phyloP scores from a whole-genome alignment of 2,113 vertebrate species.

The Lophochroa leadbeateri region DNA sequence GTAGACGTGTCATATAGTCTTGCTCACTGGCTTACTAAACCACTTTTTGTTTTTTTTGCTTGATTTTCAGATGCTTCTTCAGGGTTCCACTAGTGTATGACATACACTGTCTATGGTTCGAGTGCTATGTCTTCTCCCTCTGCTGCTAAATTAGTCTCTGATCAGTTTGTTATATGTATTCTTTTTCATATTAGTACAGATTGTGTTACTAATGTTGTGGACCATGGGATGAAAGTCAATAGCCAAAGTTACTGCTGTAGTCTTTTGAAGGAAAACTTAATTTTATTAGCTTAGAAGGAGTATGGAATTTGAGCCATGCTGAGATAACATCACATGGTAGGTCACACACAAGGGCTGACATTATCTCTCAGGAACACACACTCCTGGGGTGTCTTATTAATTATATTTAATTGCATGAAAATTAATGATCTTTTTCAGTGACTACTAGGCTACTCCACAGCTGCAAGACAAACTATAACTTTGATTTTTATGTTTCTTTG shows the following conservation, averaged over 20 bases:
- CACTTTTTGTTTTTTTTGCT: not conserved
- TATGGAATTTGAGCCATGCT: conserved; percentile 1
- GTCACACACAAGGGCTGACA: conserved; percentile 60
- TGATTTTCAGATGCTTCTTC: conserved; percentile 45
- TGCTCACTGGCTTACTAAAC: conserved; percentile 57
- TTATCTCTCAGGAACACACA: conserved; percentile 70
- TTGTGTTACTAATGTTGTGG: not conserved
- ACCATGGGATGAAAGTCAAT: conserved; percentile 4
- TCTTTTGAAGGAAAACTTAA: conserved; percentile 10
- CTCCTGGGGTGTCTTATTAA: conserved; percentile 70
- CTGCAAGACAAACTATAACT: conserved; percentile 52
- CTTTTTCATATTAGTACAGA: not conserved
- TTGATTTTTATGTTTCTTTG: conserved; percentile 29
- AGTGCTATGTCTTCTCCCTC: not conserved
- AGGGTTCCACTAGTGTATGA: not conserved
- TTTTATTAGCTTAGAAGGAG: not conserved
- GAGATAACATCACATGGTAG: conserved; percentile 47
- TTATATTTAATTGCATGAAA: conserved; percentile 76
- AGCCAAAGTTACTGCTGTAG: conserved; percentile 45
- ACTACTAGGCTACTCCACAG: conserved; percentile 52
- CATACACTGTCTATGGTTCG: not conserved
- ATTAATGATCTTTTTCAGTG: conserved; percentile 73
- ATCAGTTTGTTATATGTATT: not conserved
- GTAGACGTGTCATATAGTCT: not conserved
- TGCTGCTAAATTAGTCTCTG: not conserved